A percentile compares a stretch with the other conserved stretches of the same genome.
Conservation (phyloP, 2,797 vertebrate genomes). For the Sardinella longiceps region DNA sequence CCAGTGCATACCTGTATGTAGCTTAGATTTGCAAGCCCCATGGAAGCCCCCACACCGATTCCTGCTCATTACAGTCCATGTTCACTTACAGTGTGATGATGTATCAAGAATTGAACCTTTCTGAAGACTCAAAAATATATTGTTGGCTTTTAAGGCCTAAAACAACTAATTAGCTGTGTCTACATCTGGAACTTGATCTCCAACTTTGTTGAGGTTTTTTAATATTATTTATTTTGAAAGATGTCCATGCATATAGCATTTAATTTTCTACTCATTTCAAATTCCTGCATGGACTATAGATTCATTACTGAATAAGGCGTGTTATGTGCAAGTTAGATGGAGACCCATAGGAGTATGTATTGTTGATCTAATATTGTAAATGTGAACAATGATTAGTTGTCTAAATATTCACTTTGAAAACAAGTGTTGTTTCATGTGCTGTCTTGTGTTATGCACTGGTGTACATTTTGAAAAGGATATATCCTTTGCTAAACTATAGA, state of each 20-base stretch:
- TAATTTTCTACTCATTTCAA: too few relatives aligned
- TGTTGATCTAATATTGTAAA: background rate
- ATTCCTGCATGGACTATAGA: background rate
- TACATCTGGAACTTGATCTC: background rate
- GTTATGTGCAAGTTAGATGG: background rate
- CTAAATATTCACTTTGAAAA: background rate
- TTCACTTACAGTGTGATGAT: too few relatives aligned
- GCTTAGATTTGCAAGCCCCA: background rate
- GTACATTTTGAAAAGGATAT: background rate
- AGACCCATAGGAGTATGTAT: background rate
- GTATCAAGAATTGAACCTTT: too few relatives aligned
- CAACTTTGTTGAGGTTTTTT: background rate
- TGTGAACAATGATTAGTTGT: background rate
- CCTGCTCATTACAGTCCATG: background rate
- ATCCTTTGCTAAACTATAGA: background rate
- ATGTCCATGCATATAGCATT: too few relatives aligned
- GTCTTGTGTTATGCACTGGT: background rate
- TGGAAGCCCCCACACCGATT: background rate
- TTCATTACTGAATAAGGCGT: too few relatives aligned
- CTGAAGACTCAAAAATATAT: too few relatives aligned
- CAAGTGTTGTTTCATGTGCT: background rate
- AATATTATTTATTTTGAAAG: too few relatives aligned
- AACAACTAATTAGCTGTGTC: too few relatives aligned
- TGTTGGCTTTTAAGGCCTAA: too few relatives aligned
- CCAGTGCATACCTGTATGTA: slow-evolving; percentile 1